These are phyloP conservation scores for Agrochola lychnidis DNA, from an alignment of 2,888 invertebrate genomes.

Conservation along the genomic window DNA sequence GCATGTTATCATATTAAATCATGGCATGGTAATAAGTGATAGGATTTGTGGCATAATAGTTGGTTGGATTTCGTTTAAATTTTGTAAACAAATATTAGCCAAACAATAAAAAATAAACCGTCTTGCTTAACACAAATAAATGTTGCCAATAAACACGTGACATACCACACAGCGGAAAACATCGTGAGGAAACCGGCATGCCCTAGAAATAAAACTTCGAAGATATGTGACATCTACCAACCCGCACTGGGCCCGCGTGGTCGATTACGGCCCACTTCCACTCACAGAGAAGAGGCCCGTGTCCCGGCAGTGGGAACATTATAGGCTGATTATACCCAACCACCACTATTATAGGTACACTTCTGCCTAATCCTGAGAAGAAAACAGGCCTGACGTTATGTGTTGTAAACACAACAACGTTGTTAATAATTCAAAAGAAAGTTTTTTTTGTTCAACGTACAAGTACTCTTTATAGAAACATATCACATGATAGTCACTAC, in stretches of 20 bases:
- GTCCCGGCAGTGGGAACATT: no score
- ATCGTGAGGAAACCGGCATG: no score
- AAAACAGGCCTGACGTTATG: not conserved
- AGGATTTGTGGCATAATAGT: no score
- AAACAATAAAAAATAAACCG: not conserved
- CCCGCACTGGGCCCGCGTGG: no score
- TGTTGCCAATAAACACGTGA: not conserved
- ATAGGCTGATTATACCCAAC: not conserved
- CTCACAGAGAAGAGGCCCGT: no score
- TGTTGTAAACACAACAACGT: not conserved
- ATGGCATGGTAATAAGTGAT: not conserved
- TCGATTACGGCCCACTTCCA: no score
- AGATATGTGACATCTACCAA: no score
- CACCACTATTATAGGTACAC: not conserved
- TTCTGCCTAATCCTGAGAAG: not conserved
- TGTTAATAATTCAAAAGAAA: not conserved
- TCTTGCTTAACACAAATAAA: not conserved
- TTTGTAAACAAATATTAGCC: not conserved
- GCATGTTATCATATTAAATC: not conserved
- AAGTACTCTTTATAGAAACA: not conserved
- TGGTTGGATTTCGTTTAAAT: no score
- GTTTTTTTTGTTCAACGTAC: not conserved
- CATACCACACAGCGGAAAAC: no score
- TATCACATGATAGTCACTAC: not conserved
- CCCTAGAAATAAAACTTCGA: no score